phyloP scores from a whole-genome alignment of 2,113 vertebrate genomes.

The Seriola rivoliana region DNA sequence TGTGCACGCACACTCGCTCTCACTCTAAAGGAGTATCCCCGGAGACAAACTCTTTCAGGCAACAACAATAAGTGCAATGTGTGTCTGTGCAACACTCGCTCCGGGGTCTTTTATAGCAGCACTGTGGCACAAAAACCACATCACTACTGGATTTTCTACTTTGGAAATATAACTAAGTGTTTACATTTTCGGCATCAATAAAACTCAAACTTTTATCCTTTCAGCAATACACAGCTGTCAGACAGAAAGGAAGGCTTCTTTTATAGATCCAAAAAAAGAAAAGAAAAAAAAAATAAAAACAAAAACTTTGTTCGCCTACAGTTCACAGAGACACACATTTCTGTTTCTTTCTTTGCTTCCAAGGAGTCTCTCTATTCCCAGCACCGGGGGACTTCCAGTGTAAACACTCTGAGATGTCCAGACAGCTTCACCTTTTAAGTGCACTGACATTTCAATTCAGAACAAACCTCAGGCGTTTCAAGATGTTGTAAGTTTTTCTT shows the following conservation, averaged over 20 bases:
- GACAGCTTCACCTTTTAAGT: neutral
- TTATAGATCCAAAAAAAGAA: conserved; percentile 10
- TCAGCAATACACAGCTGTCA: neutral
- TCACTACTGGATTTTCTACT: conserved; percentile 3
- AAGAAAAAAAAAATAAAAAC: too few relatives aligned
- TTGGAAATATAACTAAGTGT: neutral
- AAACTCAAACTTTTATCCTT: conserved; percentile 21
- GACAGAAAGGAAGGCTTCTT: neutral
- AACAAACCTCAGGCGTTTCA: conserved; percentile 5
- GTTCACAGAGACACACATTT: neutral
- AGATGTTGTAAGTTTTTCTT: conserved; percentile 3
- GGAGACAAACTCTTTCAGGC: conserved; percentile 64
- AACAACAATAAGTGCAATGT: conserved; percentile 61
- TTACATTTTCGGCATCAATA: conserved; percentile 33
- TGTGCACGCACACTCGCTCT: neutral
- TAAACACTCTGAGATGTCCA: conserved; percentile 13
- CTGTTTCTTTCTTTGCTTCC: conserved; percentile 19
- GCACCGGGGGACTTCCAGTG: neutral
- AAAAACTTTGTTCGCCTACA: neutral
- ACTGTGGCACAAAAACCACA: conserved; percentile 17
- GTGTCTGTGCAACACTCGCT: conserved; percentile 43
- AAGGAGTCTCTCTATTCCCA: neutral
- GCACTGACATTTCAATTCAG: neutral
- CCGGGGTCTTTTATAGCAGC: neutral
- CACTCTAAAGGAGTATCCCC: conserved; percentile 44